Conservation (phyloP, 2,888 invertebrate genomes). For the Cartodere bifasciata region DNA sequence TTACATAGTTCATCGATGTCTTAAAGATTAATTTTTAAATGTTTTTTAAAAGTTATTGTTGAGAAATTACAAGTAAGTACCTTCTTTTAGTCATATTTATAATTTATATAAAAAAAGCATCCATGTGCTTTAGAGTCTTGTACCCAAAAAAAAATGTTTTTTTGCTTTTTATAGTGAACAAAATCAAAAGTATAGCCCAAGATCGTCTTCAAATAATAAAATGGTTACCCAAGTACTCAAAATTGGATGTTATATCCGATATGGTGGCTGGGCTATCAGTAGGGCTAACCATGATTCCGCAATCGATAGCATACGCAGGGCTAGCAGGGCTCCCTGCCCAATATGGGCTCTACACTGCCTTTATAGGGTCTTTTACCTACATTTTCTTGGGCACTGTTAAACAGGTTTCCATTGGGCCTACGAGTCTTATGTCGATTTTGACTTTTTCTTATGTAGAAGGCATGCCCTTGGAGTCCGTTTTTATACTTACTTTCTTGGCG, state of each 20-base stretch:
- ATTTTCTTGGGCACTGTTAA: constrained; percentile 76
- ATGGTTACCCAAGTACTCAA: constrained; percentile 60
- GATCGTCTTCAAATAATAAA: constrained; percentile 27
- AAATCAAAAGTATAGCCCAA: too few species aligned
- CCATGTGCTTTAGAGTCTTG: too few species aligned
- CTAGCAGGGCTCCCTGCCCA: constrained; percentile 76
- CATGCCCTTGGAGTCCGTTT: constrained; percentile 57
- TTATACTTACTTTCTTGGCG: constrained; percentile 63
- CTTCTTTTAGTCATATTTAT: too few species aligned
- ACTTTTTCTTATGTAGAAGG: constrained; percentile 60
- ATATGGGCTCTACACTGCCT: constrained; percentile 87
- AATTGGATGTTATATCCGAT: constrained; percentile 60
- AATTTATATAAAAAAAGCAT: too few species aligned
- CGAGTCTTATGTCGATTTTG: constrained; percentile 82
- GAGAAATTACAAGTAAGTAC: too few species aligned
- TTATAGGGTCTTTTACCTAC: constrained; percentile 81
- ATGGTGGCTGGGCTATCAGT: constrained; percentile 79
- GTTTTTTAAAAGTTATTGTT: too few species aligned
- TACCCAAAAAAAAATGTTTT: too few species aligned
- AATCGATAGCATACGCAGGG: constrained; percentile 83
- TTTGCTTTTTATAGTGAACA: too few species aligned
- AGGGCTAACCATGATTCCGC: constrained; percentile 84
- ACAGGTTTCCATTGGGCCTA: constrained; percentile 84
- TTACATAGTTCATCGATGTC: too few species aligned
- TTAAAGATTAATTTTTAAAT: too few species aligned